phyloP scores from a whole-genome alignment of 2,888 invertebrate genomes.

The Hydropsyche betteni region DNA sequence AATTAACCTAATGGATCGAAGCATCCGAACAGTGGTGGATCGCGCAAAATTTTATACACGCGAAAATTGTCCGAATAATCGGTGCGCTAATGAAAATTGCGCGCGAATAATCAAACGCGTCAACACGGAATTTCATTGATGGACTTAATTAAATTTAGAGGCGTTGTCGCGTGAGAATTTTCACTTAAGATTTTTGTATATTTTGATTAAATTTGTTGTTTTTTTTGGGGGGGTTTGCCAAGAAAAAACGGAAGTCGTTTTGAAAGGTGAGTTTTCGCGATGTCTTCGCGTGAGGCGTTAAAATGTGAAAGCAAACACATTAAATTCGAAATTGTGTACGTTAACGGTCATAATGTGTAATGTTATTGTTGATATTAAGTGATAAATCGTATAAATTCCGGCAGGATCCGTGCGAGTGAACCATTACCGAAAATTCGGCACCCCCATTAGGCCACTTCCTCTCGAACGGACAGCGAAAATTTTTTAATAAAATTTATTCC shows the following conservation, averaged over 20 bases:
- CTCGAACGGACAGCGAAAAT: neutral
- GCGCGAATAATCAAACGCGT: slow-evolving; percentile 33
- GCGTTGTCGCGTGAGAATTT: slow-evolving; percentile 17
- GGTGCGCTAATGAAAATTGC: slow-evolving; percentile 34
- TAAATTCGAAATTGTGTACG: neutral
- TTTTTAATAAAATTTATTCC: neutral
- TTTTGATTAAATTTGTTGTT: neutral
- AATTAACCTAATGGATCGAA: slow-evolving; percentile 27
- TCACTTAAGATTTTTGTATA: neutral
- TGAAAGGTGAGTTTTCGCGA: neutral
- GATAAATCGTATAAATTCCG: slow-evolving; percentile 22
- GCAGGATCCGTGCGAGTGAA: neutral
- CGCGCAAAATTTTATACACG: no score
- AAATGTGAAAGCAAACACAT: slow-evolving; percentile 7
- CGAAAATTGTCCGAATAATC: slow-evolving; percentile 1
- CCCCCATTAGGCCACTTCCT: slow-evolving; percentile 9
- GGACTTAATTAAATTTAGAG: slow-evolving; percentile 33
- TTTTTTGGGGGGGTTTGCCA: no score
- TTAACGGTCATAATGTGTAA: neutral
- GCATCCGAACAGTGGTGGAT: neutral
- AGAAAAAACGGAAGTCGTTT: neutral
- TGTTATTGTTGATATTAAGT: slow-evolving; percentile 1
- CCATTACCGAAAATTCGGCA: neutral
- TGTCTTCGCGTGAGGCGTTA: slow-evolving; percentile 3
- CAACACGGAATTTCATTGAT: slow-evolving; percentile 28